Percentiles rank a stretch among this genome's conserved stretches.
phyloP scores from a whole-genome alignment of 2,113 vertebrate species.

The Tichodroma muraria region DNA sequence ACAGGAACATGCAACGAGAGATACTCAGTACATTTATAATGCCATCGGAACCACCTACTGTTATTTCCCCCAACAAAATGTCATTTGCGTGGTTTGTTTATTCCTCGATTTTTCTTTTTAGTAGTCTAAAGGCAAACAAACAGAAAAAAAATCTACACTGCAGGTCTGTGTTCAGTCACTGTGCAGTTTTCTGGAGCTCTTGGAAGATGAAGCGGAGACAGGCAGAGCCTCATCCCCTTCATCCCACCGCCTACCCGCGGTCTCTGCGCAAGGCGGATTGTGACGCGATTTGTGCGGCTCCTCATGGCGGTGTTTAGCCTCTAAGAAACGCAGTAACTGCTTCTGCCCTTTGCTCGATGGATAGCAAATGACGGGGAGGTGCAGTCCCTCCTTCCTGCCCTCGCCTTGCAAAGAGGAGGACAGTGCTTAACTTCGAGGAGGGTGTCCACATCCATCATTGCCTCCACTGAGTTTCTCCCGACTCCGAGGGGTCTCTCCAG shows the following conservation, averaged over 20 bases:
- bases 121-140: background rate
- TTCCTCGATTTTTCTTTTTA: background rate
- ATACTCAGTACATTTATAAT: background rate
- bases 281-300: rapidly evolving
- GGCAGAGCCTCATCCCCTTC: background rate
- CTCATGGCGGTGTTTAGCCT: background rate
- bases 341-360: background rate
- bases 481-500: background rate
- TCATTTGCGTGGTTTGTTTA: background rate
- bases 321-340: background rate
- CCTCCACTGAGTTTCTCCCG: background rate
- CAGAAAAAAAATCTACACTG: background rate
- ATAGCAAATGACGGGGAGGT: background rate
- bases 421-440: background rate
- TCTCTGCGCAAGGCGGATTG: rapidly evolving
- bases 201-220: background rate
- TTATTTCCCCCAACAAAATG: background rate
- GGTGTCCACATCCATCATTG: background rate
- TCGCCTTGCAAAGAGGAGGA: background rate
- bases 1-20: background rate
- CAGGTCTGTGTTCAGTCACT: background rate
- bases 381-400: background rate
- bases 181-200: background rate
- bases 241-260: rapidly evolving
- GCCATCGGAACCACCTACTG: background rate